These are phyloP conservation scores for Nannoperca australis DNA, from an alignment of 2,797 vertebrate genomes.

Conservation along the genomic window DNA sequence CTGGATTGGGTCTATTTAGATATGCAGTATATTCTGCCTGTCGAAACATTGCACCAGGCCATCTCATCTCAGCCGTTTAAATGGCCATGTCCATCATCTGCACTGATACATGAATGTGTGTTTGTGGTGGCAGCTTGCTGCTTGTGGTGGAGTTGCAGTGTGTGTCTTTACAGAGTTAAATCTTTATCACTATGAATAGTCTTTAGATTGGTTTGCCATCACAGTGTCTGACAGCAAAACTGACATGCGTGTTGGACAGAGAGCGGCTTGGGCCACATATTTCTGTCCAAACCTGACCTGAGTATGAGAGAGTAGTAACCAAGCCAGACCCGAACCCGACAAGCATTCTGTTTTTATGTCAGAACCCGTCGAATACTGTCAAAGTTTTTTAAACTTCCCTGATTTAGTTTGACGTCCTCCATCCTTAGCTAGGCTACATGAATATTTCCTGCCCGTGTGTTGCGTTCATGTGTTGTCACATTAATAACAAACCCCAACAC, in stretches of 20 bases:
- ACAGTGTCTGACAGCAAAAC: conserved; percentile 25
- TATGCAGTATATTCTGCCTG: conserved; percentile 27
- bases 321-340: no score
- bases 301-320: no score
- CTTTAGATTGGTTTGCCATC: conserved; percentile 2
- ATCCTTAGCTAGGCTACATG: no score
- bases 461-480: no score
- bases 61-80: conserved; percentile 32
- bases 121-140: background rate
- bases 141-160: background rate
- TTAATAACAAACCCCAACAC: no score
- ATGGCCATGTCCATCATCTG: conserved; percentile 49
- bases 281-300: no score
- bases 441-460: no score
- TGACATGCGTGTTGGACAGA: background rate
- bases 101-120: conserved; percentile 2
- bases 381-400: no score
- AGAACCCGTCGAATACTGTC: no score
- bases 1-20: conserved; percentile 29
- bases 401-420: no score
- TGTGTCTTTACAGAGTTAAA: conserved; percentile 8
- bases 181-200: conserved; percentile 14
- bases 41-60: conserved; percentile 34
- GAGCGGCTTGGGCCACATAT: no score
- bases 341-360: no score